Evolutionary conservation across 2,888 invertebrate genomes (phyloP).

Genomic region (Brachycybe producta): DNA sequence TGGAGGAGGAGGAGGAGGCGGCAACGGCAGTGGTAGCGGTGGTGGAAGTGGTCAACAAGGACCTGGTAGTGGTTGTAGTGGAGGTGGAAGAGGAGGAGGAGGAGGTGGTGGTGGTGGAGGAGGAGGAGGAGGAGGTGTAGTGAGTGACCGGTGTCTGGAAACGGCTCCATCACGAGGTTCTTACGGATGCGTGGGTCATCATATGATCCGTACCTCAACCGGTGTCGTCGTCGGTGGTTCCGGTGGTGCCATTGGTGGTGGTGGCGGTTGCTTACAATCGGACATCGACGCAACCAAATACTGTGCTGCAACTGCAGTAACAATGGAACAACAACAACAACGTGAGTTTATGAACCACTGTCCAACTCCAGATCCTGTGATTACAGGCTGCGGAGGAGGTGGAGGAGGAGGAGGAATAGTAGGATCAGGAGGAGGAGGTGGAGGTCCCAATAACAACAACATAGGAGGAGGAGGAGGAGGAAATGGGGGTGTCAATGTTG

Average conservation of each 20-base stretch:
- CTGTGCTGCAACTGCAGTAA: conserved; percentile 5
- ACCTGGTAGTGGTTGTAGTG: no score
- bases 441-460: not conserved
- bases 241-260: no score
- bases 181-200: conserved; percentile 18
- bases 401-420: no score
- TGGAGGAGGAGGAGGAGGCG: no score
- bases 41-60: no score
- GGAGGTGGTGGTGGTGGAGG: no score
- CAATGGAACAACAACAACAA: conserved; percentile 18
- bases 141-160: no score
- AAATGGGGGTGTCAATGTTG: not conserved
- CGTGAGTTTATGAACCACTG: conserved; percentile 21
- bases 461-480: not conserved
- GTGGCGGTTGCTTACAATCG: conserved; percentile 14
- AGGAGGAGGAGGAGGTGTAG: no score
- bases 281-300: no score
- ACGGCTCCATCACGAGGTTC: conserved; percentile 11
- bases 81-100: no score
- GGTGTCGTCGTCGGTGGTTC: conserved; percentile 4
- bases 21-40: no score
- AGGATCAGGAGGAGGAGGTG: not conserved
- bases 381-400: conserved; percentile 9
- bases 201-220: conserved; percentile 14
- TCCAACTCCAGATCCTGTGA: conserved; percentile 12